Base-by-base conservation (phyloP, 2,113 vertebrate genomes). In the Saccopteryx leptura region DNA sequence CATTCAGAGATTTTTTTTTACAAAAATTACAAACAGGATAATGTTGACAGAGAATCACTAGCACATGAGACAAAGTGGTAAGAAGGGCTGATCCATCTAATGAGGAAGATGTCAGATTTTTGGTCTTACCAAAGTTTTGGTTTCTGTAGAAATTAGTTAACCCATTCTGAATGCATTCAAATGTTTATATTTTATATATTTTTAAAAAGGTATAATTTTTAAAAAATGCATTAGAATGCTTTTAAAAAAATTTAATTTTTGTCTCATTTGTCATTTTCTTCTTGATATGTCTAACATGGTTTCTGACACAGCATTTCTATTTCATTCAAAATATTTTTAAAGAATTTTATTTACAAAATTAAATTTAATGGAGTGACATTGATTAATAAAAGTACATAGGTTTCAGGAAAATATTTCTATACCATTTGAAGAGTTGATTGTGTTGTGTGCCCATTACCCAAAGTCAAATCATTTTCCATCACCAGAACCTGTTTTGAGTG, bases 1-100 rank as follows among this genome's bases (percentile, higher is more conserved):
- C 78, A 78, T 46, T 68, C 69, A 75, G n/a, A 63, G 14, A 58
- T 76, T 74, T 18, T 56, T 84, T 91, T 61, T 56, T 80, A 52
- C 33, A 33, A 31, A 7, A 78, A 39, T 78, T 66, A 24, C 10
- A 84, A 66, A 83, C 58, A 50, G 7, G 9, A 79, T 54, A 82
- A 60, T 39, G 76, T 76, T 86, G 15, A 18, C 19, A 54, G 31
- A 46, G 66, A 90, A 71, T 60, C 18, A 14, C 33, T 54, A 52
- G n/a, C 31, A 2, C 4, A 10, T 72, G 68, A 81, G 17, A 24
- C 21, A 84, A 54, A 33, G 18, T 82, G 9, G 15, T 33, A 87
- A 84, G 13, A 54, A 33, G 11, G 31, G n/a, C 1, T 31, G 33
- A 90, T 50, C 8, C 31, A 79, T 24, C 80, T 97, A 91, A 28